phyloP scores from a whole-genome alignment of 1,140 invertebrate genomes.

The Drosophila teissieri region DNA sequence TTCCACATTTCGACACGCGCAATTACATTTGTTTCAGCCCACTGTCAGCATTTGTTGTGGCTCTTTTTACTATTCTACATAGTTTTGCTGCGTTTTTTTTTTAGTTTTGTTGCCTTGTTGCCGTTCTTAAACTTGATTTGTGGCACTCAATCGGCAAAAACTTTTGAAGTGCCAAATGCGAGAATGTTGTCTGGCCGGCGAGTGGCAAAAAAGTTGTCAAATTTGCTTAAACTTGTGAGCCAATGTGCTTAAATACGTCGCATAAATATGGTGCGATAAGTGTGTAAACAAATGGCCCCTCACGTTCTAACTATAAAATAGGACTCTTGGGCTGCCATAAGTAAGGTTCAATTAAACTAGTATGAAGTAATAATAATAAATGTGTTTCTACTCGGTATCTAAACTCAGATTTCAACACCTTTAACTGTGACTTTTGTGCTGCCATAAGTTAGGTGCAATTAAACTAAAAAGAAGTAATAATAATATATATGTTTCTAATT shows the following conservation, averaged over 20 bases:
- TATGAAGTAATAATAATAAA: no score
- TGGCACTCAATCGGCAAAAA: slow-evolving; percentile 50
- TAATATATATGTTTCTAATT: no score
- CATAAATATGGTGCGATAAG: slow-evolving; percentile 9
- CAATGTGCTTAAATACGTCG: slow-evolving; percentile 19
- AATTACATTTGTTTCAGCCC: slow-evolving; percentile 63
- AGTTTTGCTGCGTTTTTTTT: slow-evolving; percentile 47
- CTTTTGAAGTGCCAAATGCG: slow-evolving; percentile 55
- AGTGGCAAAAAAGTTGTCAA: slow-evolving; percentile 66
- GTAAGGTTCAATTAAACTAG: no score
- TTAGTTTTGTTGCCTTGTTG: slow-evolving; percentile 16
- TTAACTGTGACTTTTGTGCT: slow-evolving; percentile 2
- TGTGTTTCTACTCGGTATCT: neutral
- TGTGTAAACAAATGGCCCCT: slow-evolving; percentile 7
- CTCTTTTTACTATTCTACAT: slow-evolving; percentile 47
- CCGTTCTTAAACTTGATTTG: slow-evolving; percentile 61
- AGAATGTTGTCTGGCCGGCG: slow-evolving; percentile 27
- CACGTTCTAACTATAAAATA: neutral
- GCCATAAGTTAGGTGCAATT: no score
- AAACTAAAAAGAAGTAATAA: no score
- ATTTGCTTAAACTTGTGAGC: slow-evolving; percentile 41
- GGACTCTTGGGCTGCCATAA: neutral
- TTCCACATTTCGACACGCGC: slow-evolving; percentile 69
- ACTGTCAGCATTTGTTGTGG: slow-evolving; percentile 33
- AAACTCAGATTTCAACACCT: slow-evolving; percentile 25